phyloP scores from a whole-genome alignment of 2,888 invertebrate genomes.

The Deilephila elpenor region DNA sequence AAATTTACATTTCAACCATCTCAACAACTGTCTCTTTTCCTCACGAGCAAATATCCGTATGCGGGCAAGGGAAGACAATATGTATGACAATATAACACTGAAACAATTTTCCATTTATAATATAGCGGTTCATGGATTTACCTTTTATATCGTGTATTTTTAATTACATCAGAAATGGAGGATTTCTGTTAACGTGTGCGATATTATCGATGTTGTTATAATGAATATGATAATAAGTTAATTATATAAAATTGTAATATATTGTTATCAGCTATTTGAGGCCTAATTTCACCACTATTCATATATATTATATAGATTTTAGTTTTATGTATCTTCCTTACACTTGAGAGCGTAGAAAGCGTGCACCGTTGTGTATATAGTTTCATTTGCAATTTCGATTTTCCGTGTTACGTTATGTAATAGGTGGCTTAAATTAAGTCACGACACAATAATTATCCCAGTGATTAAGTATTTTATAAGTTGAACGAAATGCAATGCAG shows the following conservation, averaged over 20 bases:
- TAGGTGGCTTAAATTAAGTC: background rate
- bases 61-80: slow-evolving; percentile 10
- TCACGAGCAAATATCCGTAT: background rate
- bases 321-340: slow-evolving; percentile 35
- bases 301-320: slow-evolving; percentile 52
- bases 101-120: background rate
- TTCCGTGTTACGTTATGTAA: background rate
- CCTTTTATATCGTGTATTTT: background rate
- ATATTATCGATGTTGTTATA: slow-evolving; percentile 44
- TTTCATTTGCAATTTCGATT: background rate
- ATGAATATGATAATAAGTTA: slow-evolving; percentile 39
- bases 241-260: slow-evolving; percentile 58
- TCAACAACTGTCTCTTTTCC: background rate
- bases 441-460: background rate
- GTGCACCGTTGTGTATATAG: background rate
- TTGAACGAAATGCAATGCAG: background rate
- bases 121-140: background rate
- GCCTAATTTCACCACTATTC: slow-evolving; percentile 60
- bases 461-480: slow-evolving; percentile 3
- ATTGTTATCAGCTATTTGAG: slow-evolving; percentile 59
- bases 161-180: background rate
- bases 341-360: slow-evolving; percentile 29
- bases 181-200: slow-evolving; percentile 32
- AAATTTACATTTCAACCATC: background rate
- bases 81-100: slow-evolving; percentile 7